Base-by-base conservation (phyloP, 2,113 vertebrate genomes). In the Benitochromis conjunctus region DNA sequence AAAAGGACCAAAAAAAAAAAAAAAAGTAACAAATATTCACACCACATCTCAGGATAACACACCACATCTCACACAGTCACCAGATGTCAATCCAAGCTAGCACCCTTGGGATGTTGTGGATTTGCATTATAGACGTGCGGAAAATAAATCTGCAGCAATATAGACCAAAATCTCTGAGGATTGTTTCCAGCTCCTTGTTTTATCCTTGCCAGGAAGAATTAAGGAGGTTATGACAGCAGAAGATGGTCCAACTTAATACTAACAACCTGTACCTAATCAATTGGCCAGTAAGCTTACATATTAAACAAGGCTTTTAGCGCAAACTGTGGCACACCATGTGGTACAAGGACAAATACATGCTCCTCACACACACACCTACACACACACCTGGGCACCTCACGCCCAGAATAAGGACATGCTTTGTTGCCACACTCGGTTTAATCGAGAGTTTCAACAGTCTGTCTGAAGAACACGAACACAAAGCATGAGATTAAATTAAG, bases 41-140 rank as follows among this genome's bases (percentile, higher is more conserved):
- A 14, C 26, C 41, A 6, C 26, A 5, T 38, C 0, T 46, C 13
- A 43, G 36, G 64, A 69, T 69, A 43, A 69, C 0, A 4, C 14
- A 24, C 38, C 38, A 43, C 24, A 16, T 16, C 64, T 16, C 64
- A 46, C 64, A 38, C 13, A 71, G 13, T 71, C 43, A 26, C 24
- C 3, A 46, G 8, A 26, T 46, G 13, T 26, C 64, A 10, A 6
- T 71, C 64, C 21, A 71, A 6, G 1, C 38, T 14, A 46, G 64
- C 64, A 46, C 43, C 38, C 38, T 71, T 71, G 64, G 38, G 64
- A 71, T 16, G 8, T 43, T 24, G 38, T 71, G 64, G 38, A 71
- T 46, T 69, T 71, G 38, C 64, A 71, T 71, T 71, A 71, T 46
- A 7, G 46, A 18, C 16, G 3, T 51, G 16, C 6, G 7, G 6